Percentiles rank a stretch among this genome's conserved stretches.
phyloP scores from a whole-genome alignment of 1,140 invertebrate species.

The Lasaia peninsularis region DNA sequence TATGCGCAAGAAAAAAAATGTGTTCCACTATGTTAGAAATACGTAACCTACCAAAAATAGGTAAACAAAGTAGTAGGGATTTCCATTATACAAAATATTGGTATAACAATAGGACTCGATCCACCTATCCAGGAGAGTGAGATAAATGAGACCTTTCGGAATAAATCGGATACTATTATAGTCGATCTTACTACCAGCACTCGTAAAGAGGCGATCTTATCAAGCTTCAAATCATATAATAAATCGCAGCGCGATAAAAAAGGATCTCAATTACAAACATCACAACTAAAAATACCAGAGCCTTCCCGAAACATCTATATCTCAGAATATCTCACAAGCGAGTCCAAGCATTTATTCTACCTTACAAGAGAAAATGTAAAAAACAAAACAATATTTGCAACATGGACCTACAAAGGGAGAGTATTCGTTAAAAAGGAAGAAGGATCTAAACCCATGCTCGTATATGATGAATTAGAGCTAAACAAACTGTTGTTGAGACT shows the following conservation, averaged over 20 bases:
- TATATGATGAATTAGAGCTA: slow-evolving; percentile 1
- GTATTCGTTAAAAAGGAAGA: slow-evolving; percentile 21
- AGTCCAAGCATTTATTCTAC: slow-evolving; percentile 9
- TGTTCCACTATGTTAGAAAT: no score
- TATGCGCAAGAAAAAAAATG: no score
- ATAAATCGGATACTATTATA: slow-evolving; percentile 6
- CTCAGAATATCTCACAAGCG: not conserved
- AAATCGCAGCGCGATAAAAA: not conserved
- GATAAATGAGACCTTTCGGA: slow-evolving; percentile 10
- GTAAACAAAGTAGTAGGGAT: not conserved
- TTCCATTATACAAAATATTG: slow-evolving; percentile 4
- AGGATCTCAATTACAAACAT: not conserved
- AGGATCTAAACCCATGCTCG: not conserved
- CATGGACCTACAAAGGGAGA: slow-evolving; percentile 17
- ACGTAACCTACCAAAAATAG: not conserved
- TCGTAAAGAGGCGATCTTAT: slow-evolving; percentile 10
- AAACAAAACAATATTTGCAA: slow-evolving; percentile 9
- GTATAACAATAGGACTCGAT: not conserved
- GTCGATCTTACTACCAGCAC: slow-evolving; percentile 12
- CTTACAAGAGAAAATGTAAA: slow-evolving; percentile 15
- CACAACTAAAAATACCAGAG: not conserved
- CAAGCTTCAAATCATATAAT: slow-evolving; percentile 2
- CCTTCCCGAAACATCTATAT: not conserved
- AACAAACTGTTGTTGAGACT: not conserved
- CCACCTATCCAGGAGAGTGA: slow-evolving; percentile 11